Base-by-base conservation (phyloP, 2,888 invertebrate species). In the Trissonchulus sp. region DNA sequence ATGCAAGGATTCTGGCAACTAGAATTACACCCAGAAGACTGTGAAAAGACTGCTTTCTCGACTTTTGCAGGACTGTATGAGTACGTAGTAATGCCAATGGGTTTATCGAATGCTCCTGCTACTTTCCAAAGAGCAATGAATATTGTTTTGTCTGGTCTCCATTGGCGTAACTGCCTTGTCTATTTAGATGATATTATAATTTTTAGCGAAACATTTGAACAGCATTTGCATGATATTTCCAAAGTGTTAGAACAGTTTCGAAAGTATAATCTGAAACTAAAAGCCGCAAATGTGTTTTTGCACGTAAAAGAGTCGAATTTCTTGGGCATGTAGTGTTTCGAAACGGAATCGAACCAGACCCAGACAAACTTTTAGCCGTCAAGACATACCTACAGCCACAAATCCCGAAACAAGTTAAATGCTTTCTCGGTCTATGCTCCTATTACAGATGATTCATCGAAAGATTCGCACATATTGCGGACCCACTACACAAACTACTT, bases 51-150 rank as follows among this genome's bases (percentile, higher is more conserved):
- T 34, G 77, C 78, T 30, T 78, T 79, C 38, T 48, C 62, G 1
- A 73, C 78, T 15, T 72, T 76, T 28, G 23, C 18, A 8, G 77
- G 79, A 1, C 76, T 78, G 30, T 79, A 69, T 35, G 74, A 80
- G 36, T 79, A 74, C 71, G 48, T 48, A 23, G 23, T 23, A 15
- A 48, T 48, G 48, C 48, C 48, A 15, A 48, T 48, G 48, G 48
- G 75, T 74, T 3, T 79, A 0, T 74, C 75, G 1, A 78, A 77
- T 36, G 77, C 77, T 34, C 77, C 77, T 31, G 76, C 79, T 0
- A 77, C 77, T 15, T 80, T 79, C 38, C 77, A 79, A 74, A 37
- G 77, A 30, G 73, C 76, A 8, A 74, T 74, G 34, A 31, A 74
- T 18, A 18, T 34, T 3, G 36, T 74, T n/a, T n/a, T 74, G 23